A percentile compares a stretch with the other conserved stretches of the same genome.
phyloP scores from a whole-genome alignment of 2,888 invertebrate genomes.

The Troides oblongomaculatus region DNA sequence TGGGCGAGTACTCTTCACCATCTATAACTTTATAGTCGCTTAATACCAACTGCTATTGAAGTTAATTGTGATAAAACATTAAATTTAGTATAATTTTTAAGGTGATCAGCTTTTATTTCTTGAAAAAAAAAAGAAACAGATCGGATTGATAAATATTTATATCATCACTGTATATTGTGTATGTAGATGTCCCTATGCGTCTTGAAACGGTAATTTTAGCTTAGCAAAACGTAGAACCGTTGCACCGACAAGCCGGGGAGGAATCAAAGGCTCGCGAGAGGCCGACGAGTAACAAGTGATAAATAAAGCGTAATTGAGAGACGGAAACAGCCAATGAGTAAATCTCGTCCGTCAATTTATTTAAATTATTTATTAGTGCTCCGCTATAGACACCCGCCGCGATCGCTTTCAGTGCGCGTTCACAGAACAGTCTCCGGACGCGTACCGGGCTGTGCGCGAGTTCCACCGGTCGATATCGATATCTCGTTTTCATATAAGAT shows the following conservation, averaged over 20 bases:
- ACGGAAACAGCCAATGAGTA: conserved; percentile 80
- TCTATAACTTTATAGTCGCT: too few species aligned
- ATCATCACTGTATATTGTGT: not conserved
- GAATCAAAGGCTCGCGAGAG: conserved; percentile 41
- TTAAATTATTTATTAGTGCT: conserved; percentile 80
- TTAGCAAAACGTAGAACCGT: conserved; percentile 10
- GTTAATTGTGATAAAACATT: too few species aligned
- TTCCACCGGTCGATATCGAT: conserved; percentile 47
- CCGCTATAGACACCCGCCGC: conserved; percentile 77
- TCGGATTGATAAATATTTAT: not conserved
- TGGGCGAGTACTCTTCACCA: too few species aligned
- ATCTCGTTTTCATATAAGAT: not conserved
- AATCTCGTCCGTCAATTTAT: conserved; percentile 81
- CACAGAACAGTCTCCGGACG: conserved; percentile 69
- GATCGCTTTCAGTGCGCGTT: conserved; percentile 71
- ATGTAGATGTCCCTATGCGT: not conserved
- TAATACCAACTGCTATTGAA: too few species aligned
- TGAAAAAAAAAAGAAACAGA: not conserved
- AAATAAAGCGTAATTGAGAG: conserved; percentile 79
- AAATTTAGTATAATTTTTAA: too few species aligned
- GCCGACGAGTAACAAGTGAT: conserved; percentile 74
- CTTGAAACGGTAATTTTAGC: conserved; percentile 1
- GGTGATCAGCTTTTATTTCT: not conserved
- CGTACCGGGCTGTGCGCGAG: conserved; percentile 41
- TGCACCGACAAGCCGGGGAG: conserved; percentile 32